phyloP scores from a whole-genome alignment of 1,140 invertebrate genomes.

The Plodia interpunctella region DNA sequence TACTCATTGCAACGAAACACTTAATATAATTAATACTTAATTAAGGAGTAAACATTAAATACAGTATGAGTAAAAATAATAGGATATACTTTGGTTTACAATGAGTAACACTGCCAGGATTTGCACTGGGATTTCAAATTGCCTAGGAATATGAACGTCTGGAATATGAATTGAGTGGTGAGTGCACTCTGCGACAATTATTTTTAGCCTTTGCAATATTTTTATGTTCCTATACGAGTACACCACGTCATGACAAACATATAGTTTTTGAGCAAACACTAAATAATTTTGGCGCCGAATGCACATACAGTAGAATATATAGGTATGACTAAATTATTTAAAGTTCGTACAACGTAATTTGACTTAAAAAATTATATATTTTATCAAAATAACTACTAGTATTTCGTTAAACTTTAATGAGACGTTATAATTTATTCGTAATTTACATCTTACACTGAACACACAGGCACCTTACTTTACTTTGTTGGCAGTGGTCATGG shows the following conservation, averaged over 20 bases:
- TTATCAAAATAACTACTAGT: slow-evolving; percentile 10
- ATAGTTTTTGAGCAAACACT: background rate
- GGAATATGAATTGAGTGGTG: background rate
- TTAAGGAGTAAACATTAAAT: slow-evolving; percentile 26
- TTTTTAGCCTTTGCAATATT: background rate
- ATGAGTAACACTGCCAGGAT: slow-evolving; percentile 35
- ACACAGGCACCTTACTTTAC: slow-evolving; percentile 66
- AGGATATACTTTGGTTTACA: slow-evolving; percentile 59
- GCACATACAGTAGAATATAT: too few species aligned
- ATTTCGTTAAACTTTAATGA: slow-evolving; percentile 15
- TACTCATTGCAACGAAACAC: slow-evolving; percentile 35
- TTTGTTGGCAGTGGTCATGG: slow-evolving; percentile 64
- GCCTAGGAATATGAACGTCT: background rate
- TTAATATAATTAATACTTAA: slow-evolving; percentile 36
- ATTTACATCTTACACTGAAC: slow-evolving; percentile 54
- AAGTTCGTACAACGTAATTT: background rate
- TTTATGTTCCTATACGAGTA: too few species aligned
- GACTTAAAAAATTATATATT: background rate
- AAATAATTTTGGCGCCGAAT: background rate
- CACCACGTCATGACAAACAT: background rate
- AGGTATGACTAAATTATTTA: background rate
- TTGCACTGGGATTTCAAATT: slow-evolving; percentile 15
- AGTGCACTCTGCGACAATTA: background rate
- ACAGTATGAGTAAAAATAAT: slow-evolving; percentile 27
- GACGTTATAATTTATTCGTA: slow-evolving; percentile 17